These are phyloP conservation scores for Cenopis cana DNA, from an alignment of 2,888 invertebrate species.

Conservation along the genomic window DNA sequence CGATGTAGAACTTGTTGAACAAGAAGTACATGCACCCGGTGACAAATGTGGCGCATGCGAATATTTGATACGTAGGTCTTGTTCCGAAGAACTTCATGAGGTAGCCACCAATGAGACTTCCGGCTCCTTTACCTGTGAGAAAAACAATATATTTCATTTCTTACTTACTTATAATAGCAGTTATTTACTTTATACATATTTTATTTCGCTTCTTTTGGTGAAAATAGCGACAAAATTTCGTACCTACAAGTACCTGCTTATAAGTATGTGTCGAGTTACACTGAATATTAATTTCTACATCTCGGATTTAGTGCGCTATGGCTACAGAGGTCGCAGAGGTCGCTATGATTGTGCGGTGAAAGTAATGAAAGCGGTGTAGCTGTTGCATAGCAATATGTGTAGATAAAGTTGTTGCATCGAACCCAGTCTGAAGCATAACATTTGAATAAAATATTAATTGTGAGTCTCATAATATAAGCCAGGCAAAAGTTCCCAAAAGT, in stretches of 20 bases:
- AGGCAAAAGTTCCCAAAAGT: no score
- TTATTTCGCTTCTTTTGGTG: not conserved
- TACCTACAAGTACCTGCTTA: no score
- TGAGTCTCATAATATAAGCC: no score
- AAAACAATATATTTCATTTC: not conserved
- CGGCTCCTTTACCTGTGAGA: constrained; percentile 88
- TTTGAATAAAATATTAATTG: no score
- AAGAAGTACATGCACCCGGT: constrained; percentile 88
- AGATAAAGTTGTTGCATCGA: not conserved
- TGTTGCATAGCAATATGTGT: no score
- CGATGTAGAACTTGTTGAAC: constrained; percentile 88
- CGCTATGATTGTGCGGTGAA: not conserved
- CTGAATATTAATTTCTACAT: no score
- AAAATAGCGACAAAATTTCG: not conserved
- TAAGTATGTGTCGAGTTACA: no score
- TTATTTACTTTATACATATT: not conserved
- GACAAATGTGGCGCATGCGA: constrained; percentile 86
- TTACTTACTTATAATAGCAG: not conserved
- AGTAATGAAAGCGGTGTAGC: not conserved
- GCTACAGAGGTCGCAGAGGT: not conserved
- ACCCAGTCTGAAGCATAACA: not conserved
- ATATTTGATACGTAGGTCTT: constrained; percentile 89
- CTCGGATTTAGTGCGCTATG: not conserved
- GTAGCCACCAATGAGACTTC: constrained; percentile 91
- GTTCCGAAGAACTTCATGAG: constrained; percentile 90